Percentiles rank a stretch among this genome's conserved stretches.
phyloP scores from a whole-genome alignment of 2,113 vertebrate species.

The Brachyhypopomus occidentalis region DNA sequence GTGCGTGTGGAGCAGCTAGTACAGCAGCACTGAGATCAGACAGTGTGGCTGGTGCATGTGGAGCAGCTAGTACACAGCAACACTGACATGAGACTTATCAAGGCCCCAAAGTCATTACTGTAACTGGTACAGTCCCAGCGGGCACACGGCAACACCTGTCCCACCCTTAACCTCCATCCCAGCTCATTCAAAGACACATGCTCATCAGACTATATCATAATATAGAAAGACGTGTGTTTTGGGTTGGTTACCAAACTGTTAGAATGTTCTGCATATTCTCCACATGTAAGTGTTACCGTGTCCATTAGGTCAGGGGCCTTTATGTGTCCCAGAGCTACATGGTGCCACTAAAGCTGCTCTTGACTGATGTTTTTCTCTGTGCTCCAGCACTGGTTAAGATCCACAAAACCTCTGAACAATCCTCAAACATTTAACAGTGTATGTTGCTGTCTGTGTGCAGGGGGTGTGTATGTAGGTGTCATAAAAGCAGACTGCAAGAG shows the following conservation, averaged over 20 bases:
- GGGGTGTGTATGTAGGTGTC: background rate
- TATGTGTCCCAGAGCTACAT: background rate
- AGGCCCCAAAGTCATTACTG: slow-evolving; percentile 41
- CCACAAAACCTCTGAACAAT: slow-evolving; percentile 10
- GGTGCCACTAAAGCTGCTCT: background rate
- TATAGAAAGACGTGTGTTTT: background rate
- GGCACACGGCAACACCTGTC: slow-evolving; percentile 43
- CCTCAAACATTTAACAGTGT: background rate
- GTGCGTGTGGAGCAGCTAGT: no score
- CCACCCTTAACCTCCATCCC: slow-evolving; percentile 1
- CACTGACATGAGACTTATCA: slow-evolving; percentile 47
- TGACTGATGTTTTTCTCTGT: background rate
- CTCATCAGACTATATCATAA: background rate
- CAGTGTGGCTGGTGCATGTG: slow-evolving; percentile 1
- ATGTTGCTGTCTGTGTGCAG: no score
- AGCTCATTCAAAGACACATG: background rate
- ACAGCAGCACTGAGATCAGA: slow-evolving; percentile 6
- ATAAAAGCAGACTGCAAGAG: slow-evolving; percentile 40
- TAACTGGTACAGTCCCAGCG: slow-evolving; percentile 46
- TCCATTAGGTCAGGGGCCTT: no score
- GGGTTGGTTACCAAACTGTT: no score
- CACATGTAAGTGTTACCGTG: no score
- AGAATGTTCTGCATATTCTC: no score
- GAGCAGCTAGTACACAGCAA: slow-evolving; percentile 27
- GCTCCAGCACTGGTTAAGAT: background rate